Percentiles rank a stretch among this genome's conserved stretches.
Conservation (phyloP, 2,888 invertebrate genomes). For the Ornithoptera priamus region DNA sequence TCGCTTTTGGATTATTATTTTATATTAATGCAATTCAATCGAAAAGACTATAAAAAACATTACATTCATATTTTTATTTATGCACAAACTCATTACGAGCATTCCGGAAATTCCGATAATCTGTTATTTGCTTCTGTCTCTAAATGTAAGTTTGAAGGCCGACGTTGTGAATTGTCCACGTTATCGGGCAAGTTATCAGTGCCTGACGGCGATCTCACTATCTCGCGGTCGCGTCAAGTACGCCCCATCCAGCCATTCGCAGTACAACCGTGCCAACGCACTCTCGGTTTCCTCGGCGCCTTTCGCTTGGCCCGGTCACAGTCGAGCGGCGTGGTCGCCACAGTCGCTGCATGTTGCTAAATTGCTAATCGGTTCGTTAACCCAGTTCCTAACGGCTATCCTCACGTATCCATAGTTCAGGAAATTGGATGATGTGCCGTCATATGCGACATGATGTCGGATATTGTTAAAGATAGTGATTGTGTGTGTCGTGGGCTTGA, state of each 20-base stretch:
- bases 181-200: constrained; percentile 69
- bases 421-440: constrained; percentile 50
- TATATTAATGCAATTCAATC: constrained; percentile 15
- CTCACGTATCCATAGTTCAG: constrained; percentile 51
- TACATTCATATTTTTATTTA: neutral
- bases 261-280: constrained; percentile 68
- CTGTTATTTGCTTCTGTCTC: constrained; percentile 40
- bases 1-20: neutral
- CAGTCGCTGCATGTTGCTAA: constrained; percentile 65
- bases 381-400: constrained; percentile 58
- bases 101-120: constrained; percentile 23
- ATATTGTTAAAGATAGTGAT: constrained; percentile 11
- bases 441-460: constrained; percentile 28
- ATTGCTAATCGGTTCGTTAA: constrained; percentile 68
- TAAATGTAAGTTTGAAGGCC: constrained; percentile 33
- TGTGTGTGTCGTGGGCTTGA: constrained; percentile 10
- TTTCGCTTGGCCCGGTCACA: constrained; percentile 64
- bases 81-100: constrained; percentile 31
- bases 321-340: constrained; percentile 55
- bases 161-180: constrained; percentile 37
- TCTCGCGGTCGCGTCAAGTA: constrained; percentile 57
- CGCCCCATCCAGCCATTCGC: constrained; percentile 68
- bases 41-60: neutral
- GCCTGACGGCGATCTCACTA: constrained; percentile 66
- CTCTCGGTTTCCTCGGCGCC: constrained; percentile 70